Evolutionary conservation across 2,113 vertebrate species (phyloP).

Genomic region (Melierax canorus): DNA sequence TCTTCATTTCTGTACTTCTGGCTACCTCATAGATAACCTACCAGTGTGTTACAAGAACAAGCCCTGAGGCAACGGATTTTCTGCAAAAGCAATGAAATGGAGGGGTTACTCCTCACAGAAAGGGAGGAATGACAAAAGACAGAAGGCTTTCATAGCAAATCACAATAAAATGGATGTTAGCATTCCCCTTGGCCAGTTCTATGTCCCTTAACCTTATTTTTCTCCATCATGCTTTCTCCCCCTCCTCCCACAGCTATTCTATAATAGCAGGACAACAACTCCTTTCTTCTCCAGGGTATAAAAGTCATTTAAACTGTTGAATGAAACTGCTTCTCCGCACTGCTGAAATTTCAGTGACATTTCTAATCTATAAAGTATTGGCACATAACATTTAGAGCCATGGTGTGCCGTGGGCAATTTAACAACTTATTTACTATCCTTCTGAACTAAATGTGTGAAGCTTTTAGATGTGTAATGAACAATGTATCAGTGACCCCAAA

Average conservation of each 20-base stretch:
- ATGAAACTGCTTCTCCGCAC: neutral
- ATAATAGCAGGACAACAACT: neutral
- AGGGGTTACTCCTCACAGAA: neutral
- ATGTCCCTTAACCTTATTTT: neutral
- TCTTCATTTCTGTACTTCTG: neutral
- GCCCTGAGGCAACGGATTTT: neutral
- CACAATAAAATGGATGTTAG: neutral
- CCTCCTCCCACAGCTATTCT: neutral
- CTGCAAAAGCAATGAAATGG: neutral
- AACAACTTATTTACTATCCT: neutral
- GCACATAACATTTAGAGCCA: neutral
- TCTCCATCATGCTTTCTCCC: neutral
- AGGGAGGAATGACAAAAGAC: neutral
- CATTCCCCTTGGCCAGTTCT: neutral
- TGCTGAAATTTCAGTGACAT: neutral
- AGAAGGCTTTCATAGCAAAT: neutral
- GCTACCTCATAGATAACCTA: neutral
- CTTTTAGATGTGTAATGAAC: neutral
- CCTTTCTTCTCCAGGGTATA: neutral
- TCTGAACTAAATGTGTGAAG: neutral
- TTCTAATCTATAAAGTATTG: neutral
- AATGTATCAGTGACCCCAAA: neutral
- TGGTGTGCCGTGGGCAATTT: neutral
- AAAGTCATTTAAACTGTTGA: neutral
- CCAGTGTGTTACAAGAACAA: neutral